These are phyloP conservation scores for Mus spretus DNA, from an alignment of 2,797 vertebrate genomes.

Conservation along the genomic window DNA sequence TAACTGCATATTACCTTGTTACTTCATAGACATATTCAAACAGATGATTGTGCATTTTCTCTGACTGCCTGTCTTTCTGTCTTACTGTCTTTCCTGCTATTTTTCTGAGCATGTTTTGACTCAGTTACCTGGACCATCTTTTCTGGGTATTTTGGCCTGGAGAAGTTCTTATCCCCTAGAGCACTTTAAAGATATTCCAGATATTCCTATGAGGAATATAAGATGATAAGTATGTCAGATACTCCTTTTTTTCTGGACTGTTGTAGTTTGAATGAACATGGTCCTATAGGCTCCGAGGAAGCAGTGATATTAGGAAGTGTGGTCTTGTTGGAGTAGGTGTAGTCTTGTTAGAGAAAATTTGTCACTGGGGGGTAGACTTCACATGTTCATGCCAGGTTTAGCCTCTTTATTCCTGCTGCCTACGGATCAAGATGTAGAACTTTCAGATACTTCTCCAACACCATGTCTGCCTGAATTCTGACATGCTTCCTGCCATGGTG, in stretches of 20 bases:
- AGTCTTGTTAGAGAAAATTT: neutral
- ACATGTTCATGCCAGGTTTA: neutral
- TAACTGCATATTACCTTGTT: conserved; percentile 43
- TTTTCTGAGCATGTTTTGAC: conserved; percentile 21
- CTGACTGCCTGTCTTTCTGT: neutral
- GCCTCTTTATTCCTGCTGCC: neutral
- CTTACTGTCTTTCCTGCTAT: neutral
- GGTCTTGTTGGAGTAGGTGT: neutral
- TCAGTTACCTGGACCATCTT: neutral
- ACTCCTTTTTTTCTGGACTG: neutral
- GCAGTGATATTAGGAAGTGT: neutral
- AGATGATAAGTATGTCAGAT: neutral
- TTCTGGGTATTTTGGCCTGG: neutral
- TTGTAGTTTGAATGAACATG: neutral
- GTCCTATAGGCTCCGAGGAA: neutral
- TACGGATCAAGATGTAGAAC: no score
- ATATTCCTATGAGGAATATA: neutral
- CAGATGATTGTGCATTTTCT: conserved; percentile 10
- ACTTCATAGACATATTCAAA: neutral
- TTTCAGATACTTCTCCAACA: neutral
- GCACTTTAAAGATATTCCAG: neutral
- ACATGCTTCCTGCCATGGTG: neutral
- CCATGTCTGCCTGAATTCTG: neutral
- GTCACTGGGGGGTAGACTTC: neutral
- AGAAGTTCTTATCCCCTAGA: neutral